Base-by-base conservation (phyloP, 2,888 invertebrate genomes). In the Drosophila kanekoi region DNA sequence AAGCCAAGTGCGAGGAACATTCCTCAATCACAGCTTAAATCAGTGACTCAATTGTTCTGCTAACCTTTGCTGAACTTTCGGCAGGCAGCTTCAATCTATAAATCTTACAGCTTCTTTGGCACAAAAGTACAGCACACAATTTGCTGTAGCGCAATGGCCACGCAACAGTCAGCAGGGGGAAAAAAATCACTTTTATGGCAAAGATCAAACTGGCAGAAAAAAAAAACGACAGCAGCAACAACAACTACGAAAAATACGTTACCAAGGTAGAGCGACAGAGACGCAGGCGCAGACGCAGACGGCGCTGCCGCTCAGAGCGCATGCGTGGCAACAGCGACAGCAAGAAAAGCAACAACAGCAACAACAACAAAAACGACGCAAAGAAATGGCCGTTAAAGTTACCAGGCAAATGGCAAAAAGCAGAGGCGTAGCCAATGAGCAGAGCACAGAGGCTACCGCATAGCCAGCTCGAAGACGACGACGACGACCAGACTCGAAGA, bases 321-420 rank as follows among this genome's bases (percentile, higher is more conserved):
- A 70, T 87, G 81, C 82, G 73, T 77, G 81, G 74, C 72, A 71
- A 77, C 79, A 78, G 37, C 72, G 62, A 54, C 56, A 62, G 59
- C 71, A 47, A 41, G 53, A 45, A 54, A 56, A 62, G 59, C 71
- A 47, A 41, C 57, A 45, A 32, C 57, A 28, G 8, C 59, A 62
- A 20, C 57, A 59, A 32, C 40, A 61, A 47, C 60, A 54, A 38
- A 54, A 60, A 48, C 53, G 37, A 59, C 35, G 64, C 64, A 82
- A 80, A 80, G 87, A 85, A 87, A 87, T 84, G 87, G 87, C 81
- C 87, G 83, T 86, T 84, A 81, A 84, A 87, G 77, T 79, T 87
- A 67, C 84, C 83, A 81, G 65, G 84, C 83, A 81, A 87, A 87
- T 87, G 79, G 79, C 87, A 79, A 84, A 84, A 81, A 64, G 64